phyloP scores from a whole-genome alignment of 2,797 vertebrate genomes.

The Sus cebifrons region DNA sequence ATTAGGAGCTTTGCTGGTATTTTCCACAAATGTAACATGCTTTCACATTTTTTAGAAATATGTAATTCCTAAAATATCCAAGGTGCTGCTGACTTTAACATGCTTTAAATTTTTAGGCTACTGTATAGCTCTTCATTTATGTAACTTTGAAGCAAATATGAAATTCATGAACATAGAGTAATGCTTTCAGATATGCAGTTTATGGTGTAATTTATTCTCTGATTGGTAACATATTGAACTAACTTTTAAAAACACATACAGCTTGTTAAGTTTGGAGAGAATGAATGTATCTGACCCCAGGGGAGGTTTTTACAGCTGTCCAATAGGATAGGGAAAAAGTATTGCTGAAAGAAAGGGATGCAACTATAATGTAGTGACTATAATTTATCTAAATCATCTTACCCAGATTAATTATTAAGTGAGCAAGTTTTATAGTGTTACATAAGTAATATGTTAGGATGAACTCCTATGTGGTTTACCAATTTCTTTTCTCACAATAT shows the following conservation, averaged over 20 bases:
- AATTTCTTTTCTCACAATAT: conserved; percentile 31
- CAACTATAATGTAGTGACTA: conserved; percentile 16
- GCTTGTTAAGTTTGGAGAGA: not conserved
- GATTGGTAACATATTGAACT: not conserved
- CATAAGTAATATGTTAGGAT: conserved; percentile 36
- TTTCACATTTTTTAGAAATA: not conserved
- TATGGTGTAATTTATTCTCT: conserved; percentile 6
- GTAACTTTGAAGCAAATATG: not conserved
- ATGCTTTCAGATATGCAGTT: not conserved
- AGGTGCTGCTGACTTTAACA: not conserved
- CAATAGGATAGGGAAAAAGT: not conserved
- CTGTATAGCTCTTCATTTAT: not conserved
- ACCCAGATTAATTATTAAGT: conserved; percentile 44
- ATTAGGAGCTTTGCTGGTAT: not conserved
- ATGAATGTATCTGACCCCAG: not conserved
- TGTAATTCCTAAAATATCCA: not conserved
- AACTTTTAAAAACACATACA: not conserved
- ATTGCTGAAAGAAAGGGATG: conserved; percentile 3
- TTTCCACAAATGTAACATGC: not conserved
- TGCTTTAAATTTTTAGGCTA: not conserved
- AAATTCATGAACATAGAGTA: not conserved
- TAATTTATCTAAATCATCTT: conserved; percentile 64
- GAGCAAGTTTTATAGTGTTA: conserved; percentile 63
- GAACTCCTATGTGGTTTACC: not conserved
- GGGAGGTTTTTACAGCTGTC: conserved; percentile 23